Percentiles rank a stretch among this genome's conserved stretches.
Conservation (phyloP, 1,140 invertebrate genomes). For the Drosophila elegans region DNA sequence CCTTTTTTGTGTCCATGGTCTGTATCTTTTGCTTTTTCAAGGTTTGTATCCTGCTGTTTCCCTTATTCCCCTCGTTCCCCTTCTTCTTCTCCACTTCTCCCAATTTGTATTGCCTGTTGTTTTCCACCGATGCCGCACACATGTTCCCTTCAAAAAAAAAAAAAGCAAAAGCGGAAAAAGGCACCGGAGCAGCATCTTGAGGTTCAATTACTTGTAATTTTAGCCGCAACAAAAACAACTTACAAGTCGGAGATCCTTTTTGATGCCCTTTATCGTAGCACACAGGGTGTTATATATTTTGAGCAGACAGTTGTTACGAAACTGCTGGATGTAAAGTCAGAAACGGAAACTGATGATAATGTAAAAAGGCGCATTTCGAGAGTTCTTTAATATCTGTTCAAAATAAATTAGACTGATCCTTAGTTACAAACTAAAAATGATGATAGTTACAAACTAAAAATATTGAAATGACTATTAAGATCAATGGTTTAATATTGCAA, state of each 20-base stretch:
- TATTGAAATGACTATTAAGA: too few species aligned
- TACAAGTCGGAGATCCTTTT: constrained; percentile 39
- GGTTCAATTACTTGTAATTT: constrained; percentile 82
- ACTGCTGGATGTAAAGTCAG: background rate
- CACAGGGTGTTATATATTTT: background rate
- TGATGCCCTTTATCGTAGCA: background rate
- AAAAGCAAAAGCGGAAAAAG: constrained; percentile 15
- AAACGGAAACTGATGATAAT: background rate
- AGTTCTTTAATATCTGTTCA: too few species aligned
- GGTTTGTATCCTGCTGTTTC: constrained; percentile 48
- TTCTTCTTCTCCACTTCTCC: background rate
- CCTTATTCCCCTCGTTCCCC: background rate
- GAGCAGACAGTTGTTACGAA: background rate
- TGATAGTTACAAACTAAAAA: too few species aligned
- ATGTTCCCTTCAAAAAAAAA: constrained; percentile 38
- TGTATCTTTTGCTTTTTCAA: constrained; percentile 11
- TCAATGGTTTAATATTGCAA: too few species aligned
- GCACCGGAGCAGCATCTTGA: constrained; percentile 44
- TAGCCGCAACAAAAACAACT: constrained; percentile 70
- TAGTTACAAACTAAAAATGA: too few species aligned
- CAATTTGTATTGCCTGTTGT: constrained; percentile 28
- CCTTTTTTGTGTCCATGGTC: constrained; percentile 11
- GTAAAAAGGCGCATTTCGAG: too few species aligned
- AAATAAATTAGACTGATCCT: too few species aligned
- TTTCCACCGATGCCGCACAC: constrained; percentile 66